These are phyloP conservation scores for Orthosia gothica DNA, from an alignment of 2,888 invertebrate genomes.

Conservation along the genomic window DNA sequence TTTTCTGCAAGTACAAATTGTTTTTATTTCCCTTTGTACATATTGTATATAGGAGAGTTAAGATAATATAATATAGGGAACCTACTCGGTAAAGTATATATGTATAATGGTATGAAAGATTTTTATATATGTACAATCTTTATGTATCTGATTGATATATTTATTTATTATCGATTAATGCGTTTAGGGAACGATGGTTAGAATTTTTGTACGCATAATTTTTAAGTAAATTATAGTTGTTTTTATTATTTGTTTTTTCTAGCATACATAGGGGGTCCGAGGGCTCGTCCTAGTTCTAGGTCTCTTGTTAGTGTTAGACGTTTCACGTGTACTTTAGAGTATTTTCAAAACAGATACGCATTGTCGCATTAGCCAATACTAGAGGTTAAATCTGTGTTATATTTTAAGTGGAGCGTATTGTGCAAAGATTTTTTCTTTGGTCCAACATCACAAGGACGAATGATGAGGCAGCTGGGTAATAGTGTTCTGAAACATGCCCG, in stretches of 20 bases:
- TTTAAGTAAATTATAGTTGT: slow-evolving; percentile 91
- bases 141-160: slow-evolving; percentile 88
- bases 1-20: slow-evolving; percentile 92
- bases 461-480: slow-evolving; percentile 72
- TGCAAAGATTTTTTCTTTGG: slow-evolving; percentile 64
- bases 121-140: slow-evolving; percentile 89
- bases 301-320: slow-evolving; percentile 81
- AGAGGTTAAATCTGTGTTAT: slow-evolving; percentile 84
- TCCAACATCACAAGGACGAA: slow-evolving; percentile 75
- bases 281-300: slow-evolving; percentile 78
- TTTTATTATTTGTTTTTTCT: slow-evolving; percentile 87
- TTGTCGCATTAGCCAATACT: slow-evolving; percentile 82
- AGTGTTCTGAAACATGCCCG: slow-evolving; percentile 27
- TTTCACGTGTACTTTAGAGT: slow-evolving; percentile 81
- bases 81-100: slow-evolving; percentile 81
- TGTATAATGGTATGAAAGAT: slow-evolving; percentile 84
- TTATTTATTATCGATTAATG: slow-evolving; percentile 87
- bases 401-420: slow-evolving; percentile 75
- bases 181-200: slow-evolving; percentile 84
- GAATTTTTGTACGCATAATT: slow-evolving; percentile 90
- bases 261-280: slow-evolving; percentile 79
- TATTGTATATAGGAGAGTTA: slow-evolving; percentile 90
- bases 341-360: slow-evolving; percentile 72
- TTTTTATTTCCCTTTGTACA: slow-evolving; percentile 91
- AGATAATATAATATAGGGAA: slow-evolving; percentile 82